Conservation (phyloP, 2,888 invertebrate species). For the Lissocephala sabroskyi region DNA sequence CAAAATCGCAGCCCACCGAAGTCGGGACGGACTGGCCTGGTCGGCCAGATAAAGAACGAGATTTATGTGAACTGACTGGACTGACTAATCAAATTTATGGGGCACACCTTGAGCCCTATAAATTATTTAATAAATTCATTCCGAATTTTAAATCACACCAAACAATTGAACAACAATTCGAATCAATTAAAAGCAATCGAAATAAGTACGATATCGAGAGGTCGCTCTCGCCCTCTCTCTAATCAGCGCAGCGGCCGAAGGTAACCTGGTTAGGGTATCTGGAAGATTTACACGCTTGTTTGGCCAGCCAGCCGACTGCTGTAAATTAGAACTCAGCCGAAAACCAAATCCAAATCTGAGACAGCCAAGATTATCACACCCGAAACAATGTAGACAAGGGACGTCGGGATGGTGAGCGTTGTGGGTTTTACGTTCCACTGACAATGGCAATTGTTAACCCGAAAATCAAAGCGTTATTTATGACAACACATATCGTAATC, state of each 20-base stretch:
- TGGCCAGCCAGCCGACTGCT: not conserved
- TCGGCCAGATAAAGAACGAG: too few relatives aligned
- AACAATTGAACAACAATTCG: constrained; percentile 62
- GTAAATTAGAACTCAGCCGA: not conserved
- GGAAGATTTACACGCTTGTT: constrained; percentile 33
- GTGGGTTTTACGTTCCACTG: too few relatives aligned
- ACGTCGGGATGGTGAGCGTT: too few relatives aligned
- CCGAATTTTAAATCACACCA: constrained; percentile 65
- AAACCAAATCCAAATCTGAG: not conserved
- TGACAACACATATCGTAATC: constrained; percentile 62
- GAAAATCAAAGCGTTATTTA: constrained; percentile 66
- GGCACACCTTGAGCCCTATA: constrained; percentile 28
- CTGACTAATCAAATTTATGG: too few relatives aligned
- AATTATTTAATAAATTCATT: constrained; percentile 58
- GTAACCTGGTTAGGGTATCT: constrained; percentile 24
- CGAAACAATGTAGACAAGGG: too few relatives aligned
- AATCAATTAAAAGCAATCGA: constrained; percentile 66
- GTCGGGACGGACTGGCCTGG: too few relatives aligned
- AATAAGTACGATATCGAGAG: constrained; percentile 44
- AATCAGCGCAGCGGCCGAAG: constrained; percentile 20
- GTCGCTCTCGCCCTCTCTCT: too few relatives aligned
- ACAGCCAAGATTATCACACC: not conserved
- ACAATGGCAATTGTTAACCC: constrained; percentile 39
- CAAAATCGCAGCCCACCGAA: too few relatives aligned
- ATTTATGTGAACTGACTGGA: too few relatives aligned